These are phyloP conservation scores for Pseudomyrmex sp. DNA, from an alignment of 1,140 invertebrate genomes.

Conservation along the genomic window DNA sequence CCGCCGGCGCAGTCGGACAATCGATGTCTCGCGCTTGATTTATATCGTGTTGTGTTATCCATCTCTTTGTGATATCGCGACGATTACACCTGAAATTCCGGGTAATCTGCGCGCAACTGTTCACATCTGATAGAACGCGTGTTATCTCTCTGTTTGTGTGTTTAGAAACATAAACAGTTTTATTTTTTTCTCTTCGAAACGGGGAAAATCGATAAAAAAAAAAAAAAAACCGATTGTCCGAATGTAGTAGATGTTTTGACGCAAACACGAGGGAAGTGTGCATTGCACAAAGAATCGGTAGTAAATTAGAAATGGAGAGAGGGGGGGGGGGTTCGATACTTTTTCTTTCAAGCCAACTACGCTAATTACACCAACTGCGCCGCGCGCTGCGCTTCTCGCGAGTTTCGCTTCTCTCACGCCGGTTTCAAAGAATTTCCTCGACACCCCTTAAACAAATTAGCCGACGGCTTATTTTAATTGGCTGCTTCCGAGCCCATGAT, in stretches of 20 bases:
- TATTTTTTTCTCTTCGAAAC: not conserved
- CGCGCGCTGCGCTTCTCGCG: not conserved
- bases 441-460: constrained; percentile 31
- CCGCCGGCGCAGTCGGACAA: constrained; percentile 25
- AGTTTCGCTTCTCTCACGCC: not conserved
- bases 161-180: no score
- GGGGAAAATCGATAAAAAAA: no score
- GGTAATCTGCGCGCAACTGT: not conserved
- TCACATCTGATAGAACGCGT: no score
- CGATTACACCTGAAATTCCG: not conserved
- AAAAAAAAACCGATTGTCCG: no score
- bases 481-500: constrained; percentile 3
- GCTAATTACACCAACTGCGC: not conserved
- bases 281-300: not conserved
- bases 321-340: not conserved
- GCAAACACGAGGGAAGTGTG: not conserved
- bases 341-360: not conserved
- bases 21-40: constrained; percentile 46
- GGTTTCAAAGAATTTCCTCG: constrained; percentile 23
- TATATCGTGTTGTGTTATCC: constrained; percentile 17
- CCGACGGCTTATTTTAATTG: constrained; percentile 21
- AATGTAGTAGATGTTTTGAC: no score
- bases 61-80: not conserved
- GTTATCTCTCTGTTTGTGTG: no score
- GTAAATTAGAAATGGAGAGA: constrained; percentile 2